Conservation (phyloP, 1,140 invertebrate genomes). For the Zaprionus gabonicus region DNA sequence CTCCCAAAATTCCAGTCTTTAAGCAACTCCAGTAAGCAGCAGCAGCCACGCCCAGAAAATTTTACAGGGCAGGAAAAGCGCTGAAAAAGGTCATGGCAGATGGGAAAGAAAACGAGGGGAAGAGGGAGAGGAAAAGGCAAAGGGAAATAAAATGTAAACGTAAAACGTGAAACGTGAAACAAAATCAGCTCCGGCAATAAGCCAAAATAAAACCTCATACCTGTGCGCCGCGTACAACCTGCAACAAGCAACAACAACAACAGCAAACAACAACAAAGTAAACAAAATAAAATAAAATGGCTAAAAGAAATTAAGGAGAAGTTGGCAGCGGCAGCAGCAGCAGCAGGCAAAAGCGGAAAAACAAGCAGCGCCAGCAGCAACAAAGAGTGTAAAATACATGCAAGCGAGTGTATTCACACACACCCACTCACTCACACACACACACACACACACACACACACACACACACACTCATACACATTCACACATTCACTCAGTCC, state of each 20-base stretch:
- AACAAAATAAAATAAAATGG: constrained; percentile 38
- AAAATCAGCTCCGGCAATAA: constrained; percentile 66
- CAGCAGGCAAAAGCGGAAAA: constrained; percentile 61
- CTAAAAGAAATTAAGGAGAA: constrained; percentile 75
- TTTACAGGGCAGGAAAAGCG: constrained; percentile 32
- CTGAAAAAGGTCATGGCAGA: constrained; percentile 69
- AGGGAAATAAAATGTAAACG: constrained; percentile 39
- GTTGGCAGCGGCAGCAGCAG: constrained; percentile 34
- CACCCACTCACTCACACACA: constrained; percentile 25
- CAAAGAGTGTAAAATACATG: constrained; percentile 47
- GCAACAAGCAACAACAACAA: constrained; percentile 37
- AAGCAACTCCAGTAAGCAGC: constrained; percentile 38
- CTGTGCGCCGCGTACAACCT: constrained; percentile 49
- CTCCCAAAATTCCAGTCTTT: constrained; percentile 40
- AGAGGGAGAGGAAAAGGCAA: constrained; percentile 25
- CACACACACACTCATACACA: constrained; percentile 27
- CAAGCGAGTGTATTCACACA: constrained; percentile 44
- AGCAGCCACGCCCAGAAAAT: constrained; percentile 75
- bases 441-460: constrained; percentile 32
- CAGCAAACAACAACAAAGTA: constrained; percentile 17
- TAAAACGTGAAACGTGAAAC: constrained; percentile 48
- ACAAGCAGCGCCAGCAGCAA: constrained; percentile 32
- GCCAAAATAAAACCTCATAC: constrained; percentile 77
- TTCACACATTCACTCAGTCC: background rate
- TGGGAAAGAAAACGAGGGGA: constrained; percentile 29